phyloP scores from a whole-genome alignment of 2,113 vertebrate species.

The Aspidoscelis tigris region DNA sequence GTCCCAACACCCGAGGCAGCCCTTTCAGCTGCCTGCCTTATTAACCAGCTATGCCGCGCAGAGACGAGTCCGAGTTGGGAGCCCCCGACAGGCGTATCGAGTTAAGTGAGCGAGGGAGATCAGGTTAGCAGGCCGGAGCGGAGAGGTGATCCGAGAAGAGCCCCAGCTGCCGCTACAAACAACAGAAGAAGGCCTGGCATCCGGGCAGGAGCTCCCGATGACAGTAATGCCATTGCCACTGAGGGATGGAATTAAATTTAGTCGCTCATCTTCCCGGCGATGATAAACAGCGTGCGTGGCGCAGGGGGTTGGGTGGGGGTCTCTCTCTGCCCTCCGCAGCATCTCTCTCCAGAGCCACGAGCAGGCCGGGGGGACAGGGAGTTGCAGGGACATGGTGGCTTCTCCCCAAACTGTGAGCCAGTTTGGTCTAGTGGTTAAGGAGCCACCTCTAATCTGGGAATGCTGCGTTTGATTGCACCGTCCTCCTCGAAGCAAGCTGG shows the following conservation, averaged over 20 bases:
- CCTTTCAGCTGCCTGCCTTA: too few species aligned
- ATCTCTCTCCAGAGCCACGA: too few species aligned
- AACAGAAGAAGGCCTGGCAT: rapidly evolving
- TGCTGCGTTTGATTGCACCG: too few species aligned
- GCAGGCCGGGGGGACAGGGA: too few species aligned
- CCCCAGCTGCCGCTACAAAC: background rate
- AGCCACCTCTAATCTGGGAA: too few species aligned
- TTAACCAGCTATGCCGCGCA: background rate
- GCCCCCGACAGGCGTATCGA: background rate
- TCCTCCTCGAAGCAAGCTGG: too few species aligned
- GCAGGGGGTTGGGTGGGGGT: background rate
- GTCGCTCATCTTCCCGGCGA: background rate
- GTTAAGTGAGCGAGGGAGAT: background rate
- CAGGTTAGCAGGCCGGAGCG: background rate
- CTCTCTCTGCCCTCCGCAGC: background rate
- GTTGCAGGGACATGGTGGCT: too few species aligned
- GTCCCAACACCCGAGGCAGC: rapidly evolving
- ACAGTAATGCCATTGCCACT: background rate
- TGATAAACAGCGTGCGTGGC: background rate
- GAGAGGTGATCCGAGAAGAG: background rate
- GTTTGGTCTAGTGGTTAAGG: too few species aligned
- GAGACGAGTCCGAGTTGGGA: background rate
- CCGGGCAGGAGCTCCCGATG: rapidly evolving
- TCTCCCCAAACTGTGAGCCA: too few species aligned
- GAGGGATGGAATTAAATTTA: background rate